These are phyloP conservation scores for Vollenhovia emeryi DNA, from an alignment of 1,140 invertebrate species.

Conservation along the genomic window DNA sequence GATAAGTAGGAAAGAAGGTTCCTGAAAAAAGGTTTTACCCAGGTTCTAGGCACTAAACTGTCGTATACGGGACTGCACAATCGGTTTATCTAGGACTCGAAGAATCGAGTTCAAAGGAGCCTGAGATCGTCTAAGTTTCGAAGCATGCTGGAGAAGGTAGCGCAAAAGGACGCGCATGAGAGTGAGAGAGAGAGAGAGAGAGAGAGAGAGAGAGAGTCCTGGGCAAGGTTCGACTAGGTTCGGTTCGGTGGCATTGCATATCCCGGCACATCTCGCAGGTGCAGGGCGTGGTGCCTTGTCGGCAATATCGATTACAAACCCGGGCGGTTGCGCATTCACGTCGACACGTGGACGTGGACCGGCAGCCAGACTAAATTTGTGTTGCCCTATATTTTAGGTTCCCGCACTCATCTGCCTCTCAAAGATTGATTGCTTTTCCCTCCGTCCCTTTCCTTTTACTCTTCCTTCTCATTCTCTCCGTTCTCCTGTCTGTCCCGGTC, in stretches of 20 bases:
- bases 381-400: constrained; percentile 85
- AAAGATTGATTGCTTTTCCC: constrained; percentile 85
- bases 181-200: not conserved
- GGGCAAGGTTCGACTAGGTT: constrained; percentile 68
- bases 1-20: not conserved
- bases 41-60: not conserved
- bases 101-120: constrained; percentile 27
- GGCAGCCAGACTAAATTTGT: constrained; percentile 83
- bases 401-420: constrained; percentile 84
- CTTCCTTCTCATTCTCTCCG: constrained; percentile 7
- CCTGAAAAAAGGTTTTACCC: not conserved
- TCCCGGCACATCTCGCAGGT: constrained; percentile 84
- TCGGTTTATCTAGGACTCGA: constrained; percentile 53
- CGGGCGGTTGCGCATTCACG: constrained; percentile 85
- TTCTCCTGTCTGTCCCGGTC: not conserved
- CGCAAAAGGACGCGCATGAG: not conserved
- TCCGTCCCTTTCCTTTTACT: constrained; percentile 33
- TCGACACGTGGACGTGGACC: constrained; percentile 83
- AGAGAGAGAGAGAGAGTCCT: constrained; percentile 43
- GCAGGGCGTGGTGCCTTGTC: constrained; percentile 85
- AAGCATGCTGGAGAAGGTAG: constrained; percentile 11
- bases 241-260: constrained; percentile 79
- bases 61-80: constrained; percentile 26
- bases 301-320: constrained; percentile 85
- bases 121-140: constrained; percentile 34